Base-by-base conservation (phyloP, 2,113 vertebrate species). In the Triplophysa rosa region DNA sequence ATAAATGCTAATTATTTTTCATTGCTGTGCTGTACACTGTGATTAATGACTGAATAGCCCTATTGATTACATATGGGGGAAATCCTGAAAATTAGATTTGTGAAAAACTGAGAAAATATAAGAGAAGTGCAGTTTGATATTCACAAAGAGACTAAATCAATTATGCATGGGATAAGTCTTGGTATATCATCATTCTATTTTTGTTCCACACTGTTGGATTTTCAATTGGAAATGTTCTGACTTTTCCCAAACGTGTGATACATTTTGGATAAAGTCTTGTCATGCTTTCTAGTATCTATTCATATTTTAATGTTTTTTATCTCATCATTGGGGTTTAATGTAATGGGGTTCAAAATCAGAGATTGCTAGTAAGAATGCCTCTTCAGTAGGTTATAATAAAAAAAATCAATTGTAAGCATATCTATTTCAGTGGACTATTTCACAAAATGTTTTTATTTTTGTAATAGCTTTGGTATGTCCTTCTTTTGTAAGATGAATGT, bases 141-240 rank as follows among this genome's bases (percentile, higher is more conserved):
- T 72, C 69, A 59, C 29, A 72, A 71, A 72, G 69, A 40, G 69
- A 72, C 29, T 72, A 40, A 21, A 40, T 71, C 29, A 40, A 58
- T 58, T 33, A 72, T 40, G 52, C 52, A 71, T 58, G 19, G 5
- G 26, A 58, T 72, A 59, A 58, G 7, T 59, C 3, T 29, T 59
- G 69, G 54, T 59, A 72, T 42, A 72, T 58, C 69, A 14, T 19
- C 12, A 9, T 40, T 14, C 33, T 59, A 40, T 72, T 72, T 72
- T 72, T 19, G 52, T 59, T 52, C 69, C 8, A 21, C 14, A 26
- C 52, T 72, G 19, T 7, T 54, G 67, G 24, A 54, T 54, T 70
- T 70, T 33, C 12, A 33, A 70, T 70, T 54, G 17, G 24, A 70
- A 69, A n/a, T 70, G 26, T 33, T 71, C 26, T 59, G 17, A 40